phyloP scores from a whole-genome alignment of 1,140 invertebrate genomes.

The Cydia strobilella region DNA sequence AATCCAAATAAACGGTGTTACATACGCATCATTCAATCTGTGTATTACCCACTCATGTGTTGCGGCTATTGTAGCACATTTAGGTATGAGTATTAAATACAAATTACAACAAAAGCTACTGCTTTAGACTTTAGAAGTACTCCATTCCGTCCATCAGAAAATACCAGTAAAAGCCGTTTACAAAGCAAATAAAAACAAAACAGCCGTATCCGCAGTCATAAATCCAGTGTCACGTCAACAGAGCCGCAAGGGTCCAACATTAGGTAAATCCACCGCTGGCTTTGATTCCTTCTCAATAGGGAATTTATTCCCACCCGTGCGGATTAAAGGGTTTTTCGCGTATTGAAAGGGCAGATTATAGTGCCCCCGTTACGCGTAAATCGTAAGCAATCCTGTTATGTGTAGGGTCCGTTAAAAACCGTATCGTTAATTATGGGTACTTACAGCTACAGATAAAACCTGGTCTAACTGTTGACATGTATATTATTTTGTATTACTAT shows the following conservation, averaged over 20 bases:
- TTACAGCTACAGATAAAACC: no score
- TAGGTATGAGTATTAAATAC: not conserved
- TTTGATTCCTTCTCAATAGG: slow-evolving; percentile 18
- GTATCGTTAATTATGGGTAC: no score
- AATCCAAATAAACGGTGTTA: no score
- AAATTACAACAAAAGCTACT: not conserved
- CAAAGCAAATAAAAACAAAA: slow-evolving; percentile 3
- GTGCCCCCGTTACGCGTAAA: not conserved
- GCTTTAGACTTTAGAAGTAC: no score
- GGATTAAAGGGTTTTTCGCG: slow-evolving; percentile 11
- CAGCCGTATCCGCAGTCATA: slow-evolving; percentile 1
- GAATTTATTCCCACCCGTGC: not conserved
- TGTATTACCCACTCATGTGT: no score
- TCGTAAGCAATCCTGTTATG: slow-evolving; percentile 1
- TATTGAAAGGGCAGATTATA: slow-evolving; percentile 19
- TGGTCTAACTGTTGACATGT: no score
- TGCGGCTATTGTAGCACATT: no score
- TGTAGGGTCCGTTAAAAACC: no score
- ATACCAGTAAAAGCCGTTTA: not conserved
- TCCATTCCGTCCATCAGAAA: no score
- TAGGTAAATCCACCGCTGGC: slow-evolving; percentile 2
- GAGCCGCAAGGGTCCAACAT: not conserved
- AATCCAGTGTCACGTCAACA: not conserved
- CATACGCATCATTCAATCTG: no score
- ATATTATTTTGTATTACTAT: no score